Base-by-base conservation (phyloP, 2,113 vertebrate genomes). In the Anser cygnoides region DNA sequence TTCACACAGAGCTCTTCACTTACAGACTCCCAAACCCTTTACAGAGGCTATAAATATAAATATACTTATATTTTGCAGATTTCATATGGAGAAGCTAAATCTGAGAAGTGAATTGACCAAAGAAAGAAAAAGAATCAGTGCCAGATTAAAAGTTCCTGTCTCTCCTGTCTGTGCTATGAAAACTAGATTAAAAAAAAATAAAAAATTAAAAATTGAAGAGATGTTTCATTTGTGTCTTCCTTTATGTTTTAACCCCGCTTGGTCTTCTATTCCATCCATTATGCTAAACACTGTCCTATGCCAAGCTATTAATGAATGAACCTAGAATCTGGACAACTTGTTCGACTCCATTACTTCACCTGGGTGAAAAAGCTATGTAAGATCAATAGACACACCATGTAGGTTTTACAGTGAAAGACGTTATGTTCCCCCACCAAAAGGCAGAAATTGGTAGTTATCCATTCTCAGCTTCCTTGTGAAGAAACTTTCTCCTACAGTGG, bases 401-500 rank as follows among this genome's bases (percentile, higher is more conserved):
- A 75, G 57, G 22, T 90, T 95, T 96, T 86, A 92, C 87, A 94
- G 73, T 90, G 44, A 87, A 91, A 92, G 74, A 73, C 71, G 26
- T 31, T 39, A 9, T 20, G 26, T 50, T 17, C 28, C 4, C 8
- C 5, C 52, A 35, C 35, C 62, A 65, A 71, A 71, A 46, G 37
- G 46, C 55, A 81, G 97, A 98, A 97, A 98, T 94, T 92, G 97
- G 97, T 97, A 96, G 95, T 72, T 98, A 97, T 97, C 78, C 70
- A 96, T 96, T 97, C 72, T 98, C 96, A 97, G 97, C 94, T 95
- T 97, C 96, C 98, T 98, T 99, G 98, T 97, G 97, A 98, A 98
- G 97, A 97, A 98, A 98, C 97, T 98, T 98, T 98, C 97, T 98
- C 98, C 97, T 98, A 96, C 94, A 96, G 97, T 97, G 97, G 98